phyloP scores from a whole-genome alignment of 2,888 invertebrate genomes.

The Coecobrya sp. region DNA sequence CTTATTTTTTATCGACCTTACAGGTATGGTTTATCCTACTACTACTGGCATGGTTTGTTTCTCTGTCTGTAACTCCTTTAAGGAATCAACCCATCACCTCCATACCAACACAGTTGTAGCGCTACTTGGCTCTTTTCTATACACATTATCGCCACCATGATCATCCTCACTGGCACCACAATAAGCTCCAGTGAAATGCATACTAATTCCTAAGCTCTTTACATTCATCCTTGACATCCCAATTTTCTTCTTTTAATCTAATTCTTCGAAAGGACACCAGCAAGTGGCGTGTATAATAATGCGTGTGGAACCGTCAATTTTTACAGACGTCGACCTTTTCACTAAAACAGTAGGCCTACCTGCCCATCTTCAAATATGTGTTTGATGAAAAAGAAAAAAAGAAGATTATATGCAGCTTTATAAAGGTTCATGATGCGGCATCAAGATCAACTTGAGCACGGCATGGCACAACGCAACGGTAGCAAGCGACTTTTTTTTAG shows the following conservation, averaged over 20 bases:
- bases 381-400: not conserved
- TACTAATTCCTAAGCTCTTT: slow-evolving; percentile 77
- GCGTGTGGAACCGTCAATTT: slow-evolving; percentile 64
- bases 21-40: not conserved
- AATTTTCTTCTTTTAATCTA: slow-evolving; percentile 71
- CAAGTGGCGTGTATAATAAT: slow-evolving; percentile 49
- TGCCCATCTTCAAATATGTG: not conserved
- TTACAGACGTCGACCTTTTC: slow-evolving; percentile 55
- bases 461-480: slow-evolving; percentile 62
- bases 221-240: slow-evolving; percentile 77
- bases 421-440: not conserved
- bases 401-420: not conserved
- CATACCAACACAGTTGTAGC: not conserved
- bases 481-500: slow-evolving; percentile 51
- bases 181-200: slow-evolving; percentile 59
- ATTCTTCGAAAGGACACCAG: slow-evolving; percentile 73
- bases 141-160: slow-evolving; percentile 58
- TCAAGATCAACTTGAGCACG: slow-evolving; percentile 64
- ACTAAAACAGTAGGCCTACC: not conserved
- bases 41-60: slow-evolving; percentile 61
- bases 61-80: slow-evolving; percentile 60
- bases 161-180: slow-evolving; percentile 75
- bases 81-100: slow-evolving; percentile 63
- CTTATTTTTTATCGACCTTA: not conserved
- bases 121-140: not conserved